Conservation (phyloP, 2,113 vertebrate genomes). For the Pterocles gutturalis region DNA sequence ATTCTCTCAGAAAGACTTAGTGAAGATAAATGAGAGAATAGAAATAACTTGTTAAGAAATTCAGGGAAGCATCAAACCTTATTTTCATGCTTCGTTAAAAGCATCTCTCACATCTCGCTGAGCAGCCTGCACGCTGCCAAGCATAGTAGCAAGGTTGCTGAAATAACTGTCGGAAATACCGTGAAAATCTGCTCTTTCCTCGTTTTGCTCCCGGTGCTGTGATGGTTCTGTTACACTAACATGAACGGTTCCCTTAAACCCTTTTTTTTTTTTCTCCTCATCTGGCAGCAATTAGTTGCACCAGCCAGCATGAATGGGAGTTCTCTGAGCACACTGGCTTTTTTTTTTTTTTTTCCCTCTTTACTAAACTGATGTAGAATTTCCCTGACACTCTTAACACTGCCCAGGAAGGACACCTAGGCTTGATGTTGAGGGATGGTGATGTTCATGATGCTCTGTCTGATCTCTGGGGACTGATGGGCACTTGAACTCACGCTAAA, state of each 20-base stretch:
- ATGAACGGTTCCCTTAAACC: neutral
- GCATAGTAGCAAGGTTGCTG: conserved; percentile 9
- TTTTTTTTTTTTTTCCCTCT: neutral
- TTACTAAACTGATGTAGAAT: neutral
- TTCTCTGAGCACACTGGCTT: neutral
- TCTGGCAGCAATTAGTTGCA: neutral
- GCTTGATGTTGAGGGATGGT: neutral
- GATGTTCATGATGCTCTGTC: neutral
- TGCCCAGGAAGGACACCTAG: neutral
- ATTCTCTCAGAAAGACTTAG: neutral
- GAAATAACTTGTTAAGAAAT: neutral
- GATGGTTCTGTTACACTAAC: neutral
- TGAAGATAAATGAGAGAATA: neutral
- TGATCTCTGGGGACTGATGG: neutral
- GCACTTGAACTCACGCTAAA: neutral
- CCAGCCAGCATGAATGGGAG: neutral
- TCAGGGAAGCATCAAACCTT: neutral
- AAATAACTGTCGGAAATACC: neutral
- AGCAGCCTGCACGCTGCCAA: neutral
- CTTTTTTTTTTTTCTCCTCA: neutral
- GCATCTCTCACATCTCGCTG: neutral
- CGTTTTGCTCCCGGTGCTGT: neutral
- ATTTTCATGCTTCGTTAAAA: neutral
- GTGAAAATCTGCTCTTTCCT: neutral
- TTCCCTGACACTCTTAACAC: neutral